These are phyloP conservation scores for Dryobotodes eremita DNA, from an alignment of 2,888 invertebrate species.

Conservation along the genomic window DNA sequence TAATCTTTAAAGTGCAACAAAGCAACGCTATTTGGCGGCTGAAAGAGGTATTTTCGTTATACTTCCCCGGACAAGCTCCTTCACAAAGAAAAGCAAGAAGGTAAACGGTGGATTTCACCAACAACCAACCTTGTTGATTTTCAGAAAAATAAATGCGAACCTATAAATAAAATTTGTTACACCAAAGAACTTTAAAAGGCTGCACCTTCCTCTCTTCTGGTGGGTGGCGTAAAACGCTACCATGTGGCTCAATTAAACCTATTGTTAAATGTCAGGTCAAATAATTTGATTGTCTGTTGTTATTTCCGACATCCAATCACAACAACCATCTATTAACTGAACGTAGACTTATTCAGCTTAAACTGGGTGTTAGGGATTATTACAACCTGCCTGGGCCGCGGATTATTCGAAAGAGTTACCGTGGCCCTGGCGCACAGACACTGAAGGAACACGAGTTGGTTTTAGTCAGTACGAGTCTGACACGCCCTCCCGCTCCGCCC, in stretches of 20 bases:
- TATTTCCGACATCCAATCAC: slow-evolving; percentile 20
- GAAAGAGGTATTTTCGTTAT: neutral
- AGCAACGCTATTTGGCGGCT: neutral
- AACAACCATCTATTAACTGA: neutral
- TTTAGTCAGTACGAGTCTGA: too few relatives aligned
- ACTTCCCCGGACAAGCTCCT: neutral
- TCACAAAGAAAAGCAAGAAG: neutral
- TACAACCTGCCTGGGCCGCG: too few relatives aligned
- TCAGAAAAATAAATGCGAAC: neutral
- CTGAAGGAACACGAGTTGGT: too few relatives aligned
- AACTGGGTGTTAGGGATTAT: neutral
- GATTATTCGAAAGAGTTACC: too few relatives aligned
- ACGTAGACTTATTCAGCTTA: neutral
- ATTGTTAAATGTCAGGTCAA: neutral
- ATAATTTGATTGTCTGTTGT: slow-evolving; percentile 1
- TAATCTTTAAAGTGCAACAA: neutral
- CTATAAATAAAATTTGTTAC: neutral
- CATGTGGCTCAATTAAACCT: neutral
- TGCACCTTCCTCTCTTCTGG: neutral
- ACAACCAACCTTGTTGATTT: neutral
- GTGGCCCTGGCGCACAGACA: too few relatives aligned
- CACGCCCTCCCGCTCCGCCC: too few relatives aligned
- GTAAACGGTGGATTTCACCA: neutral
- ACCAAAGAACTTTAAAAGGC: neutral
- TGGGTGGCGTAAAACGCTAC: neutral